These are phyloP conservation scores for Eupristina koningsbergeri DNA, from an alignment of 1,140 invertebrate genomes.

Conservation along the genomic window DNA sequence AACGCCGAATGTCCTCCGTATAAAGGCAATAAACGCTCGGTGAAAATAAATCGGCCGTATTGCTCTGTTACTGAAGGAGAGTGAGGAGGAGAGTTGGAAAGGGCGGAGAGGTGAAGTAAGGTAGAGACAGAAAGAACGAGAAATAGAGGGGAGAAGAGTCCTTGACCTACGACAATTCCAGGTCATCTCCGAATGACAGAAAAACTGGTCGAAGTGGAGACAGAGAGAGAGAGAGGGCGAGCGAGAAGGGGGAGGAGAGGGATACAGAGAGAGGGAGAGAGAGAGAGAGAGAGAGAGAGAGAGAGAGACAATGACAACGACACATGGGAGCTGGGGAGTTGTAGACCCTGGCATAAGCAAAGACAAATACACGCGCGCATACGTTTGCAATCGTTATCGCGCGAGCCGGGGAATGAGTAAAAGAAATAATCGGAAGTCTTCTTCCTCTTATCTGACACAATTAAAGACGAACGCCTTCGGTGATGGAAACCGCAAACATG, in stretches of 20 bases:
- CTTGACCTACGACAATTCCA: conserved; percentile 52
- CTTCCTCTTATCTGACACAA: conserved; percentile 29
- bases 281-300: too few species aligned
- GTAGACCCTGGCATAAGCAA: conserved; percentile 24
- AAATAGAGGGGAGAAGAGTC: conserved; percentile 24
- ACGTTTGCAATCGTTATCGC: neutral
- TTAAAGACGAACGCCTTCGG: conserved; percentile 29
- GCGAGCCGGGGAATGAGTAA: neutral
- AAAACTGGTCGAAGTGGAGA: conserved; percentile 37
- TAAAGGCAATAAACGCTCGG: conserved; percentile 35
- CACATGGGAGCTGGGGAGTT: neutral
- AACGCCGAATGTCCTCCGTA: neutral
- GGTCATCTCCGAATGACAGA: conserved; percentile 49
- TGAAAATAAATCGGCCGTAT: conserved; percentile 26
- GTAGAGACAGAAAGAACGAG: neutral
- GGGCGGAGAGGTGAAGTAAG: neutral
- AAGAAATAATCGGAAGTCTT: conserved; percentile 36
- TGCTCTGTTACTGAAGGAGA: neutral
- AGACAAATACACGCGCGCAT: conserved; percentile 5
- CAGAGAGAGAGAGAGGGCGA: neutral
- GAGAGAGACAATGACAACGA: too few species aligned
- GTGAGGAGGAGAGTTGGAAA: neutral
- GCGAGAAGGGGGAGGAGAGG: too few species aligned
- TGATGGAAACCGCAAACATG: neutral
- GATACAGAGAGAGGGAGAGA: too few species aligned